Conservation (phyloP, 2,888 invertebrate species). For the Thelaira solivaga region DNA sequence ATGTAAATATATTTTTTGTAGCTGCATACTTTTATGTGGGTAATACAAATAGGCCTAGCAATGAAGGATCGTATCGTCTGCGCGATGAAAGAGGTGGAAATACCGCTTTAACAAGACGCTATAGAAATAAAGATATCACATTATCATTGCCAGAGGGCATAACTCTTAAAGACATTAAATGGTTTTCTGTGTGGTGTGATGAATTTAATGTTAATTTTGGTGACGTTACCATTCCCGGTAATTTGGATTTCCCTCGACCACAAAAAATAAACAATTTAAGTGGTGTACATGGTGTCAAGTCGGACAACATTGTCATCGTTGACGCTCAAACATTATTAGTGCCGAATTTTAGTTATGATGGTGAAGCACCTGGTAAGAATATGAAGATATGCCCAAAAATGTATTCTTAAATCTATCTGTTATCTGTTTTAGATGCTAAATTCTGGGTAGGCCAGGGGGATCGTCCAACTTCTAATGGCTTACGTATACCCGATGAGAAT, state of each 20-base stretch:
- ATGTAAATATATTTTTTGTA: too few species aligned
- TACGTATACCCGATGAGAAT: constrained; percentile 93
- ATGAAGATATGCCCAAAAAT: too few species aligned
- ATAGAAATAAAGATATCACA: constrained; percentile 89
- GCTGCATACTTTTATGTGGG: constrained; percentile 96
- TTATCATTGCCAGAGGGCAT: constrained; percentile 92
- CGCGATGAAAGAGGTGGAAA: constrained; percentile 90
- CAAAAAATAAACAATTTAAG: constrained; percentile 86
- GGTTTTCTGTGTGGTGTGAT: constrained; percentile 95
- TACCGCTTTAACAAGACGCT: constrained; percentile 84
- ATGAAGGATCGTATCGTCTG: constrained; percentile 83
- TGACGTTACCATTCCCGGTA: constrained; percentile 87
- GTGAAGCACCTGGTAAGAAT: constrained; percentile 90
- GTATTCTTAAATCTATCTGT: not conserved
- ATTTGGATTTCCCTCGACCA: constrained; percentile 89
- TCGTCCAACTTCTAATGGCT: constrained; percentile 88
- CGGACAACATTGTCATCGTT: constrained; percentile 91
- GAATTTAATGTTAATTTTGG: constrained; percentile 94
- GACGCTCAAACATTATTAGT: constrained; percentile 95
- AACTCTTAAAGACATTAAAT: constrained; percentile 87
- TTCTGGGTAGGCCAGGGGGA: constrained; percentile 94
- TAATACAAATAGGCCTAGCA: constrained; percentile 82
- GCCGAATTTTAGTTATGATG: constrained; percentile 94
- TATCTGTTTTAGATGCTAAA: constrained; percentile 87
- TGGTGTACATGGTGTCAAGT: constrained; percentile 90